These are phyloP conservation scores for Leucoptera coffeella DNA, from an alignment of 2,888 invertebrate species.

Conservation along the genomic window DNA sequence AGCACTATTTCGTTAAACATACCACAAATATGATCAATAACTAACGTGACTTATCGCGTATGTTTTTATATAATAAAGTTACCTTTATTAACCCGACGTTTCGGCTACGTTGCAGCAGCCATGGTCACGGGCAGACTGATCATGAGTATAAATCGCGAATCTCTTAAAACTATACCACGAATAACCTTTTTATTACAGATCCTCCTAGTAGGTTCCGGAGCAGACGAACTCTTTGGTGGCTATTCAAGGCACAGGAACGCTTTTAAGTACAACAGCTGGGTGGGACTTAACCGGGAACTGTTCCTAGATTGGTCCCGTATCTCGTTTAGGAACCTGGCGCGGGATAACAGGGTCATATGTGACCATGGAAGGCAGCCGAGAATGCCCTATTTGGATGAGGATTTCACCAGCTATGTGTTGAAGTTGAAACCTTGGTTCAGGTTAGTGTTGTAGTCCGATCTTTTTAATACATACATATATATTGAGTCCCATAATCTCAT, in stretches of 20 bases:
- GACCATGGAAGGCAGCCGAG: conserved; percentile 84
- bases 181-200: conserved; percentile 50
- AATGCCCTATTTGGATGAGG: conserved; percentile 73
- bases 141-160: no score
- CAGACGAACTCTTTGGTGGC: conserved; percentile 95
- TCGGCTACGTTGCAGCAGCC: no score
- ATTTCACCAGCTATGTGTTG: conserved; percentile 58
- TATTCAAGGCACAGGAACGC: conserved; percentile 83
- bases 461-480: no score
- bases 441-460: conserved; percentile 28
- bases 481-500: no score
- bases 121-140: no score
- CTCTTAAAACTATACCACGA: no score
- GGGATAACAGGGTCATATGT: conserved; percentile 89
- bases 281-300: conserved; percentile 56
- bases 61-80: no score
- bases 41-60: no score
- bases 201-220: conserved; percentile 85
- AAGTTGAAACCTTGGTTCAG: conserved; percentile 62
- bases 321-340: conserved; percentile 82
- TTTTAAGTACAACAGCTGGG: conserved; percentile 51
- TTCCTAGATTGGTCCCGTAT: conserved; percentile 79
- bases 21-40: no score
- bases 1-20: no score
- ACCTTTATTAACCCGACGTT: no score